These are phyloP conservation scores for Xanthia togata DNA, from an alignment of 2,888 invertebrate genomes.

Conservation along the genomic window DNA sequence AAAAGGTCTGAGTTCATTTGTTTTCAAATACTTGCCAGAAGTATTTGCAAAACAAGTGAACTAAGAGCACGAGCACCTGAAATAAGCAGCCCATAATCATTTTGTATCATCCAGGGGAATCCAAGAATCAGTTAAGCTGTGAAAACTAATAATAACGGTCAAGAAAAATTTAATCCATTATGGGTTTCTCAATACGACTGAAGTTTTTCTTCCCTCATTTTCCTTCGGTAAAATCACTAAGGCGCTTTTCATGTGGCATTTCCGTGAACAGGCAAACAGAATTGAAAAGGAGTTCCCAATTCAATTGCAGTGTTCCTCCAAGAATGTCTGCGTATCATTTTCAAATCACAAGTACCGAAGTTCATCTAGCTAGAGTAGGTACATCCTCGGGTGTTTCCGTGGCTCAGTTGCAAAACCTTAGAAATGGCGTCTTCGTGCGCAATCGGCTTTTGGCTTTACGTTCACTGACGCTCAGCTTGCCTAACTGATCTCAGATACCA, in stretches of 20 bases:
- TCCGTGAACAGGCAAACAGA: constrained; percentile 14
- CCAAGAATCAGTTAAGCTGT: background rate
- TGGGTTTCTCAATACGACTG: background rate
- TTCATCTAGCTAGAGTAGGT: constrained; percentile 29
- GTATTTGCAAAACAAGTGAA: background rate
- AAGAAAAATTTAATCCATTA: background rate
- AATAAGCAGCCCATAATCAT: background rate
- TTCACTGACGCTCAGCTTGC: constrained; percentile 59
- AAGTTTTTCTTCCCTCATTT: background rate
- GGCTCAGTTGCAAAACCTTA: constrained; percentile 55
- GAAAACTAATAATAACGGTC: too few relatives aligned
- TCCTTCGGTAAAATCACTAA: background rate
- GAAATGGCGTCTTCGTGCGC: constrained; percentile 62
- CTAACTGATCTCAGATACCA: constrained; percentile 57
- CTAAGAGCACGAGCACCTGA: background rate
- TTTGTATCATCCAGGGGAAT: background rate
- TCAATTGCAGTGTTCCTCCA: background rate
- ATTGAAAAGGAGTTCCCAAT: constrained; percentile 24
- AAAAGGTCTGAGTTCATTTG: background rate
- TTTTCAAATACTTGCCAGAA: background rate
- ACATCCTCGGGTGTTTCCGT: constrained; percentile 51
- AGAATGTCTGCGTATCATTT: constrained; percentile 22
- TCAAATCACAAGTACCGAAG: constrained; percentile 23
- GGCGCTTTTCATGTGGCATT: background rate
- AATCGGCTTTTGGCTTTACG: constrained; percentile 52